These are phyloP conservation scores for Eucidaris tribuloides DNA, from an alignment of 35 echinoderm and acorn worm genomes.

Conservation along the genomic window DNA sequence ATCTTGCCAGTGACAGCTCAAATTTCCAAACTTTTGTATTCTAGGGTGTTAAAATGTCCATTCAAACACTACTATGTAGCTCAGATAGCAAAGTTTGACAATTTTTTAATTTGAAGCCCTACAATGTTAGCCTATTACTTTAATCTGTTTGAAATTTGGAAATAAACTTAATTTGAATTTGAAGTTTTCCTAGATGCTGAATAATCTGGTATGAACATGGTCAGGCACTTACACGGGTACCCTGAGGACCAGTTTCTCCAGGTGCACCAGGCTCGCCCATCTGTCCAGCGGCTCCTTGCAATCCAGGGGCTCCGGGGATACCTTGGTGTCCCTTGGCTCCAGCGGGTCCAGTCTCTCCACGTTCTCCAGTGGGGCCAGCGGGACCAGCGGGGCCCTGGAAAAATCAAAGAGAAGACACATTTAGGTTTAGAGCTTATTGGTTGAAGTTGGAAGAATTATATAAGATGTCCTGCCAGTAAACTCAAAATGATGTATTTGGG, in stretches of 20 bases:
- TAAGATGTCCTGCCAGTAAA: neutral
- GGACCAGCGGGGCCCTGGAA: conserved; percentile 83
- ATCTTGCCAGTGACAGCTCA: too few relatives aligned
- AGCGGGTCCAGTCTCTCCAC: conserved; percentile 71
- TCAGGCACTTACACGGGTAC: conserved; percentile 57
- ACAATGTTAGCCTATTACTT: too few relatives aligned
- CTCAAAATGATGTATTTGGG: neutral
- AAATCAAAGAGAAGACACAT: neutral
- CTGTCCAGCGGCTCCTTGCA: conserved; percentile 66
- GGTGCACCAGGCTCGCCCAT: conserved; percentile 52
- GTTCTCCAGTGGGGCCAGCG: conserved; percentile 71
- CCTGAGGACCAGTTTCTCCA: conserved; percentile 71
- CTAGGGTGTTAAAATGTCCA: too few relatives aligned
- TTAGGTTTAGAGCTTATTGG: neutral
- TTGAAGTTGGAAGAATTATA: neutral
- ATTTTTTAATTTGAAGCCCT: too few relatives aligned
- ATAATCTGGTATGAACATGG: too few relatives aligned
- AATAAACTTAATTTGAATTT: too few relatives aligned
- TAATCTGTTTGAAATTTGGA: too few relatives aligned
- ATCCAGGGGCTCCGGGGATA: conserved; percentile 52
- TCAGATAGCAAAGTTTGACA: too few relatives aligned
- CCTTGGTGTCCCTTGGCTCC: conserved; percentile 91
- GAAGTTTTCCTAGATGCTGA: too few relatives aligned
- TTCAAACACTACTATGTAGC: too few relatives aligned
- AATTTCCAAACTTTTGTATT: too few relatives aligned